These are phyloP conservation scores for Anguilla pacifica DNA, from an alignment of 2,797 vertebrate genomes.

Conservation along the genomic window DNA sequence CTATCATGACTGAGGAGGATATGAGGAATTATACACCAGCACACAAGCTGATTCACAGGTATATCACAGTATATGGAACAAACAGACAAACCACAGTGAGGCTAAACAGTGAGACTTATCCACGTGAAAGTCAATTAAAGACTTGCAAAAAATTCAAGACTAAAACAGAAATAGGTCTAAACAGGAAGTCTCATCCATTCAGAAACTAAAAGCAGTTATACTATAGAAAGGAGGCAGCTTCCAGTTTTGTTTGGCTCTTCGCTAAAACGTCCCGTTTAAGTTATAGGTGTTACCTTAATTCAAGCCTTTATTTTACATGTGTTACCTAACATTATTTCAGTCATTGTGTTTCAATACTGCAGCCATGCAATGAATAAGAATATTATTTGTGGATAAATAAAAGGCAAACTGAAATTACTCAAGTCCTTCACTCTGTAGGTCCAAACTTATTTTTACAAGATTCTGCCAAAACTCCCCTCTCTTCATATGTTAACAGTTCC, in stretches of 20 bases:
- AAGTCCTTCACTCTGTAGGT: neutral
- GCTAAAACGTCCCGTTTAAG: neutral
- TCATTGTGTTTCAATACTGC: constrained; percentile 17
- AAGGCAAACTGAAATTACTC: neutral
- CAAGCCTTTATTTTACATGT: neutral
- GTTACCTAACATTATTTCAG: neutral
- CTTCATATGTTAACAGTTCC: neutral
- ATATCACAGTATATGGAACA: neutral
- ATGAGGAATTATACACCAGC: neutral
- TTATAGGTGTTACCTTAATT: neutral
- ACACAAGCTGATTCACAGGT: constrained; percentile 12
- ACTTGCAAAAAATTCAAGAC: neutral
- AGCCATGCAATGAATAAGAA: constrained; percentile 18
- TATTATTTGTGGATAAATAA: constrained; percentile 11
- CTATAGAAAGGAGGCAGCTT: neutral
- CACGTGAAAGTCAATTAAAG: neutral
- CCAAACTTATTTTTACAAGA: neutral
- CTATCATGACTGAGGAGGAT: neutral
- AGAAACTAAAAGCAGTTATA: neutral
- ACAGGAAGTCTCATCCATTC: neutral
- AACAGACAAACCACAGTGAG: neutral
- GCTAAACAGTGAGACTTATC: constrained; percentile 17
- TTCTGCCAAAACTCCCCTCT: neutral
- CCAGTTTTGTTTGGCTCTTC: neutral
- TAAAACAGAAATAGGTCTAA: neutral